A percentile compares a stretch with the other conserved stretches of the same genome.
phyloP scores from a whole-genome alignment of 2,888 invertebrate species.

The Leptinotarsa tumamoca region DNA sequence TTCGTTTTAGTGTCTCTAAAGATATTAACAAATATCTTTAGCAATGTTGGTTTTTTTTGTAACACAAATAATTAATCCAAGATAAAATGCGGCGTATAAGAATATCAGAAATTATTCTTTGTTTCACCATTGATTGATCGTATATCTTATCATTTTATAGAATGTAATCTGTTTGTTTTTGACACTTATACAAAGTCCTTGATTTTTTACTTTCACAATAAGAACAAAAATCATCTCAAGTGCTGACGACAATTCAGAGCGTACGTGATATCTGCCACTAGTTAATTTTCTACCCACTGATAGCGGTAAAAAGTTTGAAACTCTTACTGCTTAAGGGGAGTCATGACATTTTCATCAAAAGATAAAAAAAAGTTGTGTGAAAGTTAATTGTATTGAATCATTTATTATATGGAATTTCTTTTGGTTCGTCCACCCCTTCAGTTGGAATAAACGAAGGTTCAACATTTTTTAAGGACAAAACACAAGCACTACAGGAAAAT shows the following conservation, averaged over 20 bases:
- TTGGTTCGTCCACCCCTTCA: no score
- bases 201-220: conserved; percentile 45
- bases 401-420: no score
- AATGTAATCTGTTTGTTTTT: conserved; percentile 50
- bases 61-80: conserved; percentile 49
- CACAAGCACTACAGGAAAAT: no score
- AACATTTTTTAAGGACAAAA: no score
- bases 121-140: conserved; percentile 44
- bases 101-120: conserved; percentile 35
- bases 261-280: conserved; percentile 10
- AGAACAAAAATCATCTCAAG: conserved; percentile 39
- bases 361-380: no score
- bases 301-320: no score
- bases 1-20: conserved; percentile 41
- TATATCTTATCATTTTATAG: conserved; percentile 51
- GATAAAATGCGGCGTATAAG: conserved; percentile 36
- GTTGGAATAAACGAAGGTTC: no score
- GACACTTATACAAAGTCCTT: conserved; percentile 42
- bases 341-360: no score
- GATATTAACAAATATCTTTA: conserved; percentile 50
- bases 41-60: conserved; percentile 55
- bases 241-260: conserved; percentile 27
- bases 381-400: no score
- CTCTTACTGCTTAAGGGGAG: no score
- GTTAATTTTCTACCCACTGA: background rate